Evolutionary conservation across 2,113 vertebrate genomes (phyloP).

Genomic region (Ochotona curzoniae): DNA sequence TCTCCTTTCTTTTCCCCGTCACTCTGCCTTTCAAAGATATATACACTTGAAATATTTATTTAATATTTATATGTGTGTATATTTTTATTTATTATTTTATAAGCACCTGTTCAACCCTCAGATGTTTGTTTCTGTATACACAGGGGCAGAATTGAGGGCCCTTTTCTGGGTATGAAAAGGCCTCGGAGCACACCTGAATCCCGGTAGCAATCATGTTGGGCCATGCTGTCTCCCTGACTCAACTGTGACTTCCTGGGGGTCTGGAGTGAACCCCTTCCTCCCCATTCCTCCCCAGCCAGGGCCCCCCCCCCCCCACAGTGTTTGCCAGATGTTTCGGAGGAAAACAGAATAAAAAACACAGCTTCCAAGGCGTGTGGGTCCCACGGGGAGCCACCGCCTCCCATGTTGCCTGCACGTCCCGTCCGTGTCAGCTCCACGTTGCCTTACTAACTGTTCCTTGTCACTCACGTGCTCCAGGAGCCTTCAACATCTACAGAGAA

Average conservation of each 20-base stretch:
- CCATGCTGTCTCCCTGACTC: background rate
- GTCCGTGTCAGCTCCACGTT: too few relatives aligned
- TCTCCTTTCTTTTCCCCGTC: too few relatives aligned
- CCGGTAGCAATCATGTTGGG: background rate
- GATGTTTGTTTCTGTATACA: background rate
- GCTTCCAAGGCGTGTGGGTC: background rate
- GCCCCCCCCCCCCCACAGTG: background rate
- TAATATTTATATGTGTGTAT: too few relatives aligned
- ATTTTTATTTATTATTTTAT: background rate
- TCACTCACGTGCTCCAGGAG: conserved; percentile 32
- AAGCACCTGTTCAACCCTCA: background rate
- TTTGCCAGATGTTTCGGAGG: background rate
- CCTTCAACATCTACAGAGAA: background rate
- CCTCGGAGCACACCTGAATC: background rate
- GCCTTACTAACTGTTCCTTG: background rate
- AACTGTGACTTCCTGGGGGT: background rate
- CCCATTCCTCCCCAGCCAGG: background rate
- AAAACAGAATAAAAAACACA: background rate
- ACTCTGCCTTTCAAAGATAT: too few relatives aligned
- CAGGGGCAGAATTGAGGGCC: background rate
- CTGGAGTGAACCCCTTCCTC: background rate
- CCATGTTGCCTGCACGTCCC: background rate
- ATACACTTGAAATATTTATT: too few relatives aligned
- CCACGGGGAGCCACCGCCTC: too few relatives aligned
- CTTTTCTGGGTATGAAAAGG: background rate